Base-by-base conservation (phyloP, 2,113 vertebrate species). In the Pipra filicauda region DNA sequence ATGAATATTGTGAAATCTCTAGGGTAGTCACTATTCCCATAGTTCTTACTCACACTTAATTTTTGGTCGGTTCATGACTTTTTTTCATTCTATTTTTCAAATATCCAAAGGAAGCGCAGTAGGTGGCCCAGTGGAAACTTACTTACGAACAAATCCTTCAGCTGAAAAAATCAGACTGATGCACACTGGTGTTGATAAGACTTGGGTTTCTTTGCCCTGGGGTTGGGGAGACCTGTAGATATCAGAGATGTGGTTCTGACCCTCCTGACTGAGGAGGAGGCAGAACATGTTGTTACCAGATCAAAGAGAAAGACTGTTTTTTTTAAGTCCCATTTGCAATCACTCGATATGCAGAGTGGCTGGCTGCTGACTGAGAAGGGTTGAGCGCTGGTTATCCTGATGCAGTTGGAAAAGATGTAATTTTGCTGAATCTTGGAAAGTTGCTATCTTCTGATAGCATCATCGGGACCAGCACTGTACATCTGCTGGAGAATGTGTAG, bases 1-100 rank as follows among this genome's bases (percentile, higher is more conserved):
- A 70, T 84, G 73, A 73, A 85, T 41, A 91, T 89, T 82, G 83
- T 91, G 70, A 96, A 96, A 91, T 90, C 55, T 83, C 86, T 85
- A 11, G 33, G 61, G 41, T 55, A 88, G 48, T 48, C 9, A 2
- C 61, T 84, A 5, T 94, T 80, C 39, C 33, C 82, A 31, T 79
- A 91, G 30, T 83, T 82, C 70, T 95, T 91, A 58, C 35, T 93
- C 76, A 75, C 77, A 44, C 49, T 86, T 85, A 61, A 57, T 94
- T 91, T 95, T 93, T 61, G 66, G 78, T 85, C 31, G 5, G 14
- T 97, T 95, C 37, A 35, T 88, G 64, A 21, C 27, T n/a, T 58
- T 35, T 84, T 74, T 64, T 66, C 3, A 41, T 88, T 64, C 44
- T 84, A 5, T 67, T 88, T 95, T 91, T 72, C 62, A 93, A 91